Evolutionary conservation across 2,113 vertebrate species (phyloP).

Genomic region (Centropus bengalensis): DNA sequence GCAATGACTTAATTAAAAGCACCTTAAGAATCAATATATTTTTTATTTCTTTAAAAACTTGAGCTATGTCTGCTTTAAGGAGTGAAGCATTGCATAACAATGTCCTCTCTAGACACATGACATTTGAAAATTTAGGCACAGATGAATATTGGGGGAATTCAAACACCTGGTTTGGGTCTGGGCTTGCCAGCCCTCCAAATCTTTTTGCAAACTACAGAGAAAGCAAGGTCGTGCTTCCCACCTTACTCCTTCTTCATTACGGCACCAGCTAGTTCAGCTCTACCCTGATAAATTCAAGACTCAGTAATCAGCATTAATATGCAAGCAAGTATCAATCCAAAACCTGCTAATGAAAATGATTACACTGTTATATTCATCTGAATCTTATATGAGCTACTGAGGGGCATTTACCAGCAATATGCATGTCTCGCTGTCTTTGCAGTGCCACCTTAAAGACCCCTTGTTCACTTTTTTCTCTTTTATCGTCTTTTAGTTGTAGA

Average conservation of each 20-base stretch:
- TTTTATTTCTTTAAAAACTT: slow-evolving; percentile 36
- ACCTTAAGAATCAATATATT: slow-evolving; percentile 56
- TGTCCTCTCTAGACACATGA: slow-evolving; percentile 68
- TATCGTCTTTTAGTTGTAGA: slow-evolving; percentile 54
- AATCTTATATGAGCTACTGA: slow-evolving; percentile 65
- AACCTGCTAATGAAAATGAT: slow-evolving; percentile 64
- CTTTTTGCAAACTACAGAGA: slow-evolving; percentile 19
- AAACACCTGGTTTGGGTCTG: slow-evolving; percentile 70
- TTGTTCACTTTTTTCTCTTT: slow-evolving; percentile 63
- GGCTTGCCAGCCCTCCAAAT: slow-evolving; percentile 40
- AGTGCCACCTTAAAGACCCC: slow-evolving; percentile 64
- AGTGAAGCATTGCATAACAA: slow-evolving; percentile 63
- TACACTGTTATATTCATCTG: slow-evolving; percentile 70
- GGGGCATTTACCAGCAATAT: slow-evolving; percentile 7
- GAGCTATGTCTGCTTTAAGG: slow-evolving; percentile 53
- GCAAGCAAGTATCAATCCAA: slow-evolving; percentile 66
- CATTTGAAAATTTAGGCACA: slow-evolving; percentile 70
- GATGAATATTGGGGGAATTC: slow-evolving; percentile 73
- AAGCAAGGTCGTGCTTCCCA: slow-evolving; percentile 37
- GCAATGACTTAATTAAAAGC: not conserved
- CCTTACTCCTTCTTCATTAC: not conserved
- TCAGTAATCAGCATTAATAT: slow-evolving; percentile 61
- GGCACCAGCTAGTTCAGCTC: slow-evolving; percentile 29
- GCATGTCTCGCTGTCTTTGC: slow-evolving; percentile 18
- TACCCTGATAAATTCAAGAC: slow-evolving; percentile 35